Evolutionary conservation across 2,113 vertebrate species (phyloP).

Genomic region (Porphyrio hochstetteri): DNA sequence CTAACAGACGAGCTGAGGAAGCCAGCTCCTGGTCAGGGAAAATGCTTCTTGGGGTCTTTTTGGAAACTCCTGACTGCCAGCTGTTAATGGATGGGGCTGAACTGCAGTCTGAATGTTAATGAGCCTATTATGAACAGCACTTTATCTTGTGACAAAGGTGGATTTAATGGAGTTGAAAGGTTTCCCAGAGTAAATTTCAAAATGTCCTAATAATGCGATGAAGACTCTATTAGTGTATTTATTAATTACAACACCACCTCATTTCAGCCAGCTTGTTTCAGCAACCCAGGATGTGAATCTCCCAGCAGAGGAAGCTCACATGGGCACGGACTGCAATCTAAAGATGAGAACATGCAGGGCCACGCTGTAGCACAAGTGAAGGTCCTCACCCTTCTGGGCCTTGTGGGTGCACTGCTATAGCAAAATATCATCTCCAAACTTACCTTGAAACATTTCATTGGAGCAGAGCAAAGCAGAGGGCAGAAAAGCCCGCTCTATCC

Average conservation of each 20-base stretch:
- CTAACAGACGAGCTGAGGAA: neutral
- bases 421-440: neutral
- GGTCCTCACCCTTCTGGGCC: fast-evolving
- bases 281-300: neutral
- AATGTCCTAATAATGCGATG: conserved; percentile 59
- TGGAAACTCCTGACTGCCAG: conserved; percentile 41
- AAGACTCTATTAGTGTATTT: conserved; percentile 61
- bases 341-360: neutral
- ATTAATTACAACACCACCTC: conserved; percentile 36
- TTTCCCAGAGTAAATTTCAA: conserved; percentile 70
- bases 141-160: conserved; percentile 72
- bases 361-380: fast-evolving
- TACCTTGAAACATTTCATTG: neutral
- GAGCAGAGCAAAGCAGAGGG: neutral
- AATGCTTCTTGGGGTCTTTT: conserved; percentile 30
- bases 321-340: neutral
- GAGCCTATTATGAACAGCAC: conserved; percentile 55
- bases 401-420: neutral
- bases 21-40: neutral
- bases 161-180: conserved; percentile 68
- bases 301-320: neutral
- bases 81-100: conserved; percentile 56
- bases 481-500: neutral
- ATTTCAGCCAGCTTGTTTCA: neutral
- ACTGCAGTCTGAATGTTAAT: conserved; percentile 62